Percentiles rank a stretch among this genome's conserved stretches.
Evolutionary conservation across 2,888 invertebrate species (phyloP).

Genomic region (Spisula subtruncata): DNA sequence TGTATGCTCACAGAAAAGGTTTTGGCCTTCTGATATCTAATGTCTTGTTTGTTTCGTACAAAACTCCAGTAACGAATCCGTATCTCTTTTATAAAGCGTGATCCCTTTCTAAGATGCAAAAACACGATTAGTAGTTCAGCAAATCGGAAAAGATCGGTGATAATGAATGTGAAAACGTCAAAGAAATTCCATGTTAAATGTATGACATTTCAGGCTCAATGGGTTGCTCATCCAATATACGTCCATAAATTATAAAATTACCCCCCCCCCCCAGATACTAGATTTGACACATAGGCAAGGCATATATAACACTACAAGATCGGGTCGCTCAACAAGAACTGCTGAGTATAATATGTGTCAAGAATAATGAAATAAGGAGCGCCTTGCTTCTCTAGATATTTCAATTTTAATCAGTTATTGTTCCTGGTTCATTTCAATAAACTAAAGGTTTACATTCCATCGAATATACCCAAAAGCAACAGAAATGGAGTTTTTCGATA

Average conservation of each 20-base stretch:
- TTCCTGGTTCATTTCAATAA: too few relatives aligned
- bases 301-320: too few relatives aligned
- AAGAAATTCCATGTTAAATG: too few relatives aligned
- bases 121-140: background rate
- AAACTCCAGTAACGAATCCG: too few relatives aligned
- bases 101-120: constrained; percentile 10
- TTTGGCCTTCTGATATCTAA: background rate
- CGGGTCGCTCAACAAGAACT: background rate
- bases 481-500: too few relatives aligned
- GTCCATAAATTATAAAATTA: background rate
- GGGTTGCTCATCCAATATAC: background rate
- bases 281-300: background rate
- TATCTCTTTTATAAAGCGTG: background rate
- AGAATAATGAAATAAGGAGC: too few relatives aligned
- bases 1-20: background rate
- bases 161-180: background rate
- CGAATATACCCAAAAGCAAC: too few relatives aligned
- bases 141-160: background rate
- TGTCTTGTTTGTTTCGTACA: background rate
- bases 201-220: background rate
- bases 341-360: background rate
- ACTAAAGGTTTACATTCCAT: too few relatives aligned
- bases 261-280: background rate
- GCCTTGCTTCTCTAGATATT: too few relatives aligned
- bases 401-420: too few relatives aligned